Percentiles rank a stretch among this genome's conserved stretches.
Conservation (phyloP, 1,140 invertebrate species). For the Megathymus violae region DNA sequence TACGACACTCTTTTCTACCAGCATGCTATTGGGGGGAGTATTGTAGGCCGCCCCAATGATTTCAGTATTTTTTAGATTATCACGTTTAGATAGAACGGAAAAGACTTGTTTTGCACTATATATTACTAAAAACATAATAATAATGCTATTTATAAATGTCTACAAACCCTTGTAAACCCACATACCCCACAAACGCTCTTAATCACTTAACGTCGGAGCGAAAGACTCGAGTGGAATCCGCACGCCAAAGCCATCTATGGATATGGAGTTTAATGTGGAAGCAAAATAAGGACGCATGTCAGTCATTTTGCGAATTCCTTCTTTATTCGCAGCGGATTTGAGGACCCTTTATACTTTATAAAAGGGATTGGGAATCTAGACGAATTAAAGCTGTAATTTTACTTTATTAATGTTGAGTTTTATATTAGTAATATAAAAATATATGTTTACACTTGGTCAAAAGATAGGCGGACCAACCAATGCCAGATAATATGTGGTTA, state of each 20-base stretch:
- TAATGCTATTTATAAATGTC: slow-evolving; percentile 21
- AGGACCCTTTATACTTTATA: not conserved
- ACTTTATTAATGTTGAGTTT: not conserved
- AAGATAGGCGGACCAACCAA: no score
- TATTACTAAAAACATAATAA: no score
- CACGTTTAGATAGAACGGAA: no score
- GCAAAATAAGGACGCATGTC: slow-evolving; percentile 32
- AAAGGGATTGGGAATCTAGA: not conserved
- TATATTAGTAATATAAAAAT: no score
- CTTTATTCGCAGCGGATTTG: slow-evolving; percentile 15
- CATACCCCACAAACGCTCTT: slow-evolving; percentile 24
- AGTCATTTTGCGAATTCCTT: slow-evolving; percentile 27
- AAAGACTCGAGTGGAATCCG: slow-evolving; percentile 28
- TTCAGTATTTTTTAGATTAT: no score
- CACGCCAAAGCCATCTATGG: slow-evolving; percentile 27
- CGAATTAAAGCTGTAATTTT: not conserved
- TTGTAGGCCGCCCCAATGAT: no score
- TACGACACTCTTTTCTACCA: no score
- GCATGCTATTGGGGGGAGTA: no score
- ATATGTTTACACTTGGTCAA: no score
- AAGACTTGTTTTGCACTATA: no score
- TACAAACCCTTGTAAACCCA: slow-evolving; percentile 18
- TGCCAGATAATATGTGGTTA: no score
- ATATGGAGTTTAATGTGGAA: slow-evolving; percentile 33
- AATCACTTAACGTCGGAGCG: slow-evolving; percentile 30